Evolutionary conservation across 2,113 vertebrate species (phyloP).

Genomic region (Takifugu bimaculatus): DNA sequence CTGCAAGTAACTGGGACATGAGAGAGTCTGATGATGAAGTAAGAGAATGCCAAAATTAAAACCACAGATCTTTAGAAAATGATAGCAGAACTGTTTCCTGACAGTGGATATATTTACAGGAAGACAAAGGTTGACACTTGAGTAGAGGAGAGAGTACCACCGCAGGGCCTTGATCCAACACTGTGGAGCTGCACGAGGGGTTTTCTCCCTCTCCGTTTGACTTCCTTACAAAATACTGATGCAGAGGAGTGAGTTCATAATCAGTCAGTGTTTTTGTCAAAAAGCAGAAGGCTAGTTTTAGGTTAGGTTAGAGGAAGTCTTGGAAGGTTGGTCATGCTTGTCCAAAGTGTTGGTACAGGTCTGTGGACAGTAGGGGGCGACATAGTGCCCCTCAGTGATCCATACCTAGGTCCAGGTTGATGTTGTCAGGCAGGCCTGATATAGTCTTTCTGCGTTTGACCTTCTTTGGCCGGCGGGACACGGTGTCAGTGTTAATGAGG

Average conservation of each 20-base stretch:
- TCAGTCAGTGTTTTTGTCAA: background rate
- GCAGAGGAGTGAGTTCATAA: background rate
- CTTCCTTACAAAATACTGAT: constrained; percentile 1
- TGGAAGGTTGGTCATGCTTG: constrained; percentile 16
- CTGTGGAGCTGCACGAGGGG: constrained; percentile 15
- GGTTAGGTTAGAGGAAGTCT: background rate
- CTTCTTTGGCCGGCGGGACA: constrained; percentile 98
- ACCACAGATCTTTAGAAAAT: constrained; percentile 11
- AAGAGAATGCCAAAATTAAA: constrained; percentile 2
- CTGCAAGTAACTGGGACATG: background rate
- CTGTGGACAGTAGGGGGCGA: constrained; percentile 62
- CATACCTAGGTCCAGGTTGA: constrained; percentile 99
- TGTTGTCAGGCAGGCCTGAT: constrained; percentile 96
- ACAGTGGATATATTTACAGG: constrained; percentile 1
- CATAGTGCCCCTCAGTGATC: constrained; percentile 80
- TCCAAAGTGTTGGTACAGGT: constrained; percentile 48
- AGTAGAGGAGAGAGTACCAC: constrained; percentile 21
- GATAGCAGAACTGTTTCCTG: constrained; percentile 4
- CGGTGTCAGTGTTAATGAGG: constrained; percentile 96
- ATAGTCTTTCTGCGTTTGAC: constrained; percentile 99
- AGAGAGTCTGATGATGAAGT: background rate
- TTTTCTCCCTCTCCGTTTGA: constrained; percentile 1
- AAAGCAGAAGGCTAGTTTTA: background rate
- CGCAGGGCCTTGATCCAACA: constrained; percentile 34
- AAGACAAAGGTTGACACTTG: constrained; percentile 31